Conservation (phyloP, 1,140 invertebrate genomes). For the Laodelphax striatellus region DNA sequence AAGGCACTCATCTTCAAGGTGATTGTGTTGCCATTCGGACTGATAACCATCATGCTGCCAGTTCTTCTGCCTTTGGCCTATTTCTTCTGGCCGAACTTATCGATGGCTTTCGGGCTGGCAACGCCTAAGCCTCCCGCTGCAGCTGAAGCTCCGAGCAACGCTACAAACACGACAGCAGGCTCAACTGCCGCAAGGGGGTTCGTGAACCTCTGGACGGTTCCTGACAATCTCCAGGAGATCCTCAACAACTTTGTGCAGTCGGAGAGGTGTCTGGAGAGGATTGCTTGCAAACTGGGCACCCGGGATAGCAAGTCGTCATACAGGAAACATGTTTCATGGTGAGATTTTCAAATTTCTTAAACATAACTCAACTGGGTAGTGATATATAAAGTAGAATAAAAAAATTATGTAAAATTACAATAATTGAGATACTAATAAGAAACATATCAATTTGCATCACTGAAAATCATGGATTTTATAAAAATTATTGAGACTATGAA, state of each 20-base stretch:
- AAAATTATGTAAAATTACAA: too few species aligned
- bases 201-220: neutral
- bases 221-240: slow-evolving; percentile 5
- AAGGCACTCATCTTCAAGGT: slow-evolving; percentile 18
- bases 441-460: too few species aligned
- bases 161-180: neutral
- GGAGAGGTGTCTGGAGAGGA: slow-evolving; percentile 16
- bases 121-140: slow-evolving; percentile 9
- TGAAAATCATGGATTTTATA: too few species aligned
- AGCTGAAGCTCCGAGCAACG: slow-evolving; percentile 1
- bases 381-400: too few species aligned
- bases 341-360: neutral
- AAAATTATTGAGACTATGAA: too few species aligned
- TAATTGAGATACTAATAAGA: too few species aligned
- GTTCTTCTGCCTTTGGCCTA: slow-evolving; percentile 14
- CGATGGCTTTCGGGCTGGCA: slow-evolving; percentile 7
- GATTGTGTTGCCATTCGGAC: slow-evolving; percentile 12
- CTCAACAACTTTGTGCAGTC: slow-evolving; percentile 14
- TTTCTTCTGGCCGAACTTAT: slow-evolving; percentile 10
- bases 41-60: slow-evolving; percentile 13
- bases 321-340: slow-evolving; percentile 19
- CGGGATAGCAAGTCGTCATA: slow-evolving; percentile 12
- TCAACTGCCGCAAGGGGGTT: neutral
- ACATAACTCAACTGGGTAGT: too few species aligned
- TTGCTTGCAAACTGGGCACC: slow-evolving; percentile 18